Evolutionary conservation across 2,797 vertebrate species (phyloP).

Genomic region (Anguilla megastoma): DNA sequence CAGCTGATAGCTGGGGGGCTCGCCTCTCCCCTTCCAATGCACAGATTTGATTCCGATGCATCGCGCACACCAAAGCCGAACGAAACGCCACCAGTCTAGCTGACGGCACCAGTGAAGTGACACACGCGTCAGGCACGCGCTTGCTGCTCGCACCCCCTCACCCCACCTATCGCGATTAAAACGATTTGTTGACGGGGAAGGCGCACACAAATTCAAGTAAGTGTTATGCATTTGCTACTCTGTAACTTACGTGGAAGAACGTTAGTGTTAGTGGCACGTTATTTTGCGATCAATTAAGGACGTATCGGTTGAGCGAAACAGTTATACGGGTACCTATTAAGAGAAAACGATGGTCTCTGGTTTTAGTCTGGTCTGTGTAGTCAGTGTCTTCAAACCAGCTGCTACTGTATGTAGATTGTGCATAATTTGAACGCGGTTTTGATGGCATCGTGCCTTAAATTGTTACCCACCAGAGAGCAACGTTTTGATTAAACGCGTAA

Average conservation of each 20-base stretch:
- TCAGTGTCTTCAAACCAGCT: neutral
- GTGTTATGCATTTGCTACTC: neutral
- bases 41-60: neutral
- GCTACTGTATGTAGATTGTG: neutral
- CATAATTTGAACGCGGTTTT: neutral
- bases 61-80: neutral
- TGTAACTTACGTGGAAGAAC: slow-evolving; percentile 7
- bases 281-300: neutral
- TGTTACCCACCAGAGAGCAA: neutral
- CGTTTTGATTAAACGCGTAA: neutral
- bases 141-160: neutral
- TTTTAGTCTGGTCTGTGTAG: neutral
- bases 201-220: neutral
- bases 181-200: neutral
- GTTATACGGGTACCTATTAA: neutral
- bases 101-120: neutral
- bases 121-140: neutral
- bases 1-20: neutral
- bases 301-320: neutral
- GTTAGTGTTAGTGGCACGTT: neutral
- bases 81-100: neutral
- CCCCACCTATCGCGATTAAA: neutral
- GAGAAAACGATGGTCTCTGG: neutral
- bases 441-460: neutral
- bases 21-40: neutral